Evolutionary conservation across 2,797 vertebrate species (phyloP).

Genomic region (Poecilia wingei): DNA sequence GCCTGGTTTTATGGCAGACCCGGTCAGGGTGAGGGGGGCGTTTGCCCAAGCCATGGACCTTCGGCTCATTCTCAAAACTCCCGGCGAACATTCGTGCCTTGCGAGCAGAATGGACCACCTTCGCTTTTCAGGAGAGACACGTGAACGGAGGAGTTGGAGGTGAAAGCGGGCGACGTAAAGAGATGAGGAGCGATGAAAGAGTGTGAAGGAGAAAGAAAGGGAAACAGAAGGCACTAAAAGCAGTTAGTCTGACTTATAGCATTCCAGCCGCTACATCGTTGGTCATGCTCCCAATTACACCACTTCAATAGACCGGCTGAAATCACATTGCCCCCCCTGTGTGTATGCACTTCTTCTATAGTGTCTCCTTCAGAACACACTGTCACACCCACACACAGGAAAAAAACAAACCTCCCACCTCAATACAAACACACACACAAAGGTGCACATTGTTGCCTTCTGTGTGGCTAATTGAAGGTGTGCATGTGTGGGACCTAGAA

Average conservation of each 20-base stretch:
- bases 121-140: conserved; percentile 56
- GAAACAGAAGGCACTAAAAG: conserved; percentile 61
- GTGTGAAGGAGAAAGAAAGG: conserved; percentile 33
- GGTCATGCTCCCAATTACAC: conserved; percentile 79
- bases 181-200: conserved; percentile 46
- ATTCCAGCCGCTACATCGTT: conserved; percentile 39
- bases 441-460: conserved; percentile 50
- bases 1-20: conserved; percentile 25
- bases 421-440: conserved; percentile 41
- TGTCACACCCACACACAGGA: conserved; percentile 55
- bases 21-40: conserved; percentile 8
- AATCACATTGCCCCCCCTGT: conserved; percentile 56
- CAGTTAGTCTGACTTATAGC: conserved; percentile 64
- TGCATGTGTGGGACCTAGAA: conserved; percentile 35
- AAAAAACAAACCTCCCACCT: conserved; percentile 43
- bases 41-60: background rate
- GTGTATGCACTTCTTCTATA: conserved; percentile 54
- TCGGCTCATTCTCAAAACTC: conserved; percentile 32
- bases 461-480: conserved; percentile 53
- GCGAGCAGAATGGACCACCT: conserved; percentile 57
- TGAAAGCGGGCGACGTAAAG: conserved; percentile 63
- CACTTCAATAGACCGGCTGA: conserved; percentile 71
- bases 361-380: conserved; percentile 59
- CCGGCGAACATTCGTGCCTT: conserved; percentile 16
- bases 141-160: conserved; percentile 58